Base-by-base conservation (phyloP, 2,888 invertebrate genomes). In the Gandaritis pyraliata region DNA sequence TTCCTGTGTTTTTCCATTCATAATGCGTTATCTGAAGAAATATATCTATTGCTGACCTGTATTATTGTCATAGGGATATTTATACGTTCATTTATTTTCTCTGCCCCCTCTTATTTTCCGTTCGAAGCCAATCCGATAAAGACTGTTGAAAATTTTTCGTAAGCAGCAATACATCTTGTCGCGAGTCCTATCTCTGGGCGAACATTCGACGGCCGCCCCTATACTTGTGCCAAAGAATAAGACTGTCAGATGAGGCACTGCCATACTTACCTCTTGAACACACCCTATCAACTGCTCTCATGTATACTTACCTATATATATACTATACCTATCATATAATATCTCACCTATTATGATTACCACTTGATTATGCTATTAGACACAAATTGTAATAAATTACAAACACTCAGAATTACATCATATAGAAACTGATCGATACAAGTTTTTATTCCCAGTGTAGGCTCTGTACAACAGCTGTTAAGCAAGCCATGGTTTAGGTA, bases 11-110 rank as follows among this genome's bases (percentile, higher is more conserved):
- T 88, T 91, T 80, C 84, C 90, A 91, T 90, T 88, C 88, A 90
- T 91, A 90, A 88, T 83, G 85, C 82, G 77, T 81, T 83, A 91
- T 92, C 91, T 88, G 70, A 72, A 75, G 77, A 80, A 79, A 82
- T 83, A 85, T 86, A 92, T 92, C 92, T 92, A 90, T 88, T 88
- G 92, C 92, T 92, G 92, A 92, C 90, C 92, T 91, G 92, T 91
- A 90, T n/a, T 92, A 91, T 92, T 91, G 90, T 91, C 91, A 90
- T 90, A 88, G 86, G 83, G 90, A 89, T 90, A 92, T 92, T 92
- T 92, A 92, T 81, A 80, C 88, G 79, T 76, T 91, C 91, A 91
- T 91, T 91, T 91, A 90, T 92, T 87, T 88, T 85, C 83, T 83
- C 87, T 85, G 87, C 89, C 89, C 43, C 92, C 90, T 91, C 91